Base-by-base conservation (phyloP, 2,888 invertebrate species). In the Acrocyrtus sp. region DNA sequence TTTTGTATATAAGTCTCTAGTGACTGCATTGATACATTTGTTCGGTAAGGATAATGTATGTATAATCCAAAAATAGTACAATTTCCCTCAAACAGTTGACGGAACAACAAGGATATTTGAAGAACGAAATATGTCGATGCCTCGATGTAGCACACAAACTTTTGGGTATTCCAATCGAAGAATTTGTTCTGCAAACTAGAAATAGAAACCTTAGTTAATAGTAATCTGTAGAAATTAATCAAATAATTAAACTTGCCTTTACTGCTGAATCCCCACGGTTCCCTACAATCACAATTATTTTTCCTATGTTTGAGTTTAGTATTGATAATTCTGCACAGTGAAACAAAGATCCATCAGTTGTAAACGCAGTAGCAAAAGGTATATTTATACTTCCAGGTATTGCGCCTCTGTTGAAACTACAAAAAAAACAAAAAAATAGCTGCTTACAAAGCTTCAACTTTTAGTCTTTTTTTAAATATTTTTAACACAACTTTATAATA, bases 131-230 rank as follows among this genome's bases (percentile, higher is more conserved):
- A 92, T 89, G 78, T 92, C 88, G 81, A 95, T 92, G 50, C 96
- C 96, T 65, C 93, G 93, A 85, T 96, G 94, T 15, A 97, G 87
- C 15, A 92, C 89, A 83, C 95, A 95, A 4, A 96, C 94, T 82
- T 91, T 89, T 0, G 89, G 86, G 65, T 94, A 90, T 62, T 89
- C 89, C 82, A 93, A 91, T 75, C 90, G 89, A 53, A 97, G 89
- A 74, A 97, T 86, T 83, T 91, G 91, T 81, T 92, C 92, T 54
- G 95, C 93, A 88, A 96, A 95, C 94, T 96, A 86, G 86, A 78
- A 24, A 66, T 41, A 51, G n/a, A 47, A 51, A 50, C 29, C 8
- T 17, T 54, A 61, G 24, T 24, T 24, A 66, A 26, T 24, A 21
- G 3, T 26, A 15, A 48, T 47, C 12, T 10, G 4, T 24, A 45